These are phyloP conservation scores for Trichopria drosophilae DNA, from an alignment of 2,888 invertebrate species.

Conservation along the genomic window DNA sequence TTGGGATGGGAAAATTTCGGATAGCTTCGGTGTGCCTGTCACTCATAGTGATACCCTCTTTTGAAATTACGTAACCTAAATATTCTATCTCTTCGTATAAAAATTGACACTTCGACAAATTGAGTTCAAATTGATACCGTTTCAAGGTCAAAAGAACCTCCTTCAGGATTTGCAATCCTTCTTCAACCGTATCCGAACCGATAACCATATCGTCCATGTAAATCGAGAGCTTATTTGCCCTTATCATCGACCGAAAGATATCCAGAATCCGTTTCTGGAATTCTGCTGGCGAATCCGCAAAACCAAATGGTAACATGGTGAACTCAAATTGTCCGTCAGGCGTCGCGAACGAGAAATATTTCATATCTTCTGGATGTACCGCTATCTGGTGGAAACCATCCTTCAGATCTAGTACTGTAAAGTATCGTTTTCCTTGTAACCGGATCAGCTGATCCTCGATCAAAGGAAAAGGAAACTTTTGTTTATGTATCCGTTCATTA, in stretches of 20 bases:
- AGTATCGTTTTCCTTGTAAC: background rate
- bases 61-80: slow-evolving; percentile 36
- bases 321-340: too few species aligned
- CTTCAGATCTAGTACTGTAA: slow-evolving; percentile 2
- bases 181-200: too few species aligned
- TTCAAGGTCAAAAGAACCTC: too few species aligned
- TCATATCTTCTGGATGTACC: slow-evolving; percentile 3
- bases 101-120: slow-evolving; percentile 35
- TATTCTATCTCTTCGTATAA: slow-evolving; percentile 32
- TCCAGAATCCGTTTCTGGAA: slow-evolving; percentile 18
- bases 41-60: slow-evolving; percentile 33
- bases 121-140: slow-evolving; percentile 26
- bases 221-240: slow-evolving; percentile 7
- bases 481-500: background rate
- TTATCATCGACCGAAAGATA: too few species aligned
- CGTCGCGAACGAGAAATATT: slow-evolving; percentile 6
- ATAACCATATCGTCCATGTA: too few species aligned
- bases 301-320: too few species aligned
- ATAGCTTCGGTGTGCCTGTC: slow-evolving; percentile 33
- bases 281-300: too few species aligned
- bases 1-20: slow-evolving; percentile 36
- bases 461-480: too few species aligned
- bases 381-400: slow-evolving; percentile 12
- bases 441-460: slow-evolving; percentile 1
- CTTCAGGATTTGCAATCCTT: too few species aligned